Evolutionary conservation across 2,113 vertebrate species (phyloP), one percentile per base, ranked within the genome.

Genomic region (Callorhinus ursinus): DNA sequence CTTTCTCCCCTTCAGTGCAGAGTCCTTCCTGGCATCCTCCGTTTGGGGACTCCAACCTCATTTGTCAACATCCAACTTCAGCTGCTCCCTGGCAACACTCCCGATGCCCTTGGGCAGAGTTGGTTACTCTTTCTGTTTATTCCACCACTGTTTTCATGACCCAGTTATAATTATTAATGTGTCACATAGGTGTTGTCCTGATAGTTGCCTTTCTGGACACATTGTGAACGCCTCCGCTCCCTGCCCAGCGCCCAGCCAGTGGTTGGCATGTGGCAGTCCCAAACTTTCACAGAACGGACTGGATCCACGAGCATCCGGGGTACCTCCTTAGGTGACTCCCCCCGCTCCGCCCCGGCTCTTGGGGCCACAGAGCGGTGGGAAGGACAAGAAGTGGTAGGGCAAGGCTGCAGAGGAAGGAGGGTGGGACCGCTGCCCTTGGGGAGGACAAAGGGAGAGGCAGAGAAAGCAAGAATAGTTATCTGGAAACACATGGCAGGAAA

Each of bases 91-190:
- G 2, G 63, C 8, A 21, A 28, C n/a, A 1, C 14, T 31, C 57
- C 36, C 0, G 0, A 46, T 21, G 19, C 33, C 15, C 72, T 53
- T 16, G 39, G 85, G 14, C 55, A 51, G 26, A 3, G 57, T 63
- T 65, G 19, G 22, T 49, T 24, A 18, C 31, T 53, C 11, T 26
- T 39, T 42, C 15, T 93, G 79, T 49, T 86, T 93, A 6, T 72
- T 59, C 80, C 26, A 28, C 69, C 65, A 18, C 16, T 5, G 90
- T 63, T 77, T 92, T 81, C 36, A 4, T 49, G n/a, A 53, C 69
- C 24, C 77, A 77, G 86, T 97, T 53, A 42, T 94, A 59, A 84
- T 95, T 79, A 76, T 57, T 36, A 49, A n/a, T 31, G 31, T 87
- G 61, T 94, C 46, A 1, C n/a, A 14, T 92, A 63, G 90, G 57